Conservation (phyloP, 2,797 vertebrate species). For the Danio tinwini region DNA sequence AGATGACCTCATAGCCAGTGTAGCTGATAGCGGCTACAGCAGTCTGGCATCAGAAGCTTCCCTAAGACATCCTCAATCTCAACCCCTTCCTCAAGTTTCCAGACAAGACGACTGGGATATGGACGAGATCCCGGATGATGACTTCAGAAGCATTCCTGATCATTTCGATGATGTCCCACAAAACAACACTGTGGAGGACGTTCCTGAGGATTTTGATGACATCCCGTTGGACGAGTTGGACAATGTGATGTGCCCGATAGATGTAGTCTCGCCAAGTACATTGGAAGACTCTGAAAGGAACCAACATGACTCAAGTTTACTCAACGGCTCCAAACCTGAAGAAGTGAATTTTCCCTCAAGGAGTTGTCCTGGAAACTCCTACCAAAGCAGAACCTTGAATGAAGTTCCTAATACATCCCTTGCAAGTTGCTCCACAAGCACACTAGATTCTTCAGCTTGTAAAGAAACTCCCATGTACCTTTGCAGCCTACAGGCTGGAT, state of each 20-base stretch:
- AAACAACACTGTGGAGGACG: slow-evolving; percentile 9
- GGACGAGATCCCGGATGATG: slow-evolving; percentile 74
- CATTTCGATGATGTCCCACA: slow-evolving; percentile 49
- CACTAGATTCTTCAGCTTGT: slow-evolving; percentile 14
- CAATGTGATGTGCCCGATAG: slow-evolving; percentile 73
- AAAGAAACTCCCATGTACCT: slow-evolving; percentile 86
- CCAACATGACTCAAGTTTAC: neutral
- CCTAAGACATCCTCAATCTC: slow-evolving; percentile 48
- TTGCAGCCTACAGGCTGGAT: slow-evolving; percentile 74
- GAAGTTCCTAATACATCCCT: slow-evolving; percentile 39
- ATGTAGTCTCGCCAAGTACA: slow-evolving; percentile 53
- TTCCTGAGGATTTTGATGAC: slow-evolving; percentile 62
- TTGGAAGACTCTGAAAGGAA: slow-evolving; percentile 59
- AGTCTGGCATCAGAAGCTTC: slow-evolving; percentile 70
- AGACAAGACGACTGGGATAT: slow-evolving; percentile 42
- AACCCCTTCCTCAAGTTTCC: slow-evolving; percentile 30
- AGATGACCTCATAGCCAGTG: slow-evolving; percentile 83
- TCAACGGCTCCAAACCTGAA: neutral
- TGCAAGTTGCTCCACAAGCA: neutral
- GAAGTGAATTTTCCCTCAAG: neutral
- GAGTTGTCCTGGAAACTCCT: neutral
- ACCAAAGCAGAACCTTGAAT: neutral
- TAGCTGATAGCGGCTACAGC: slow-evolving; percentile 83
- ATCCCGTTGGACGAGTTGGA: slow-evolving; percentile 87
- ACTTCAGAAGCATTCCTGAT: slow-evolving; percentile 75